Evolutionary conservation across 2,113 vertebrate genomes (phyloP).

Genomic region (Dasyornis broadbenti): DNA sequence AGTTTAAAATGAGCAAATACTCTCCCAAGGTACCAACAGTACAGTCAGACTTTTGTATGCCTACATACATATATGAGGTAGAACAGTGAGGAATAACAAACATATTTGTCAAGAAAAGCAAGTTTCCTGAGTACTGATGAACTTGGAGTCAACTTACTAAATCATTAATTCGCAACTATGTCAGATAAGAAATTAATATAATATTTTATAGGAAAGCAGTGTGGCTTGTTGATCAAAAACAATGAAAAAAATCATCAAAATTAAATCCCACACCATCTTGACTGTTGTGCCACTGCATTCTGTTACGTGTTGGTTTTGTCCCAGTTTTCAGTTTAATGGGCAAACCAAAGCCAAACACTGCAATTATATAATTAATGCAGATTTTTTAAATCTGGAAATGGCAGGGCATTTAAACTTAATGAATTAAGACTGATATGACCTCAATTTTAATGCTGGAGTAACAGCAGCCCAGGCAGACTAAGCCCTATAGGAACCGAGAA

Average conservation of each 20-base stretch:
- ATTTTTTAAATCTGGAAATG: not conserved
- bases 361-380: not conserved
- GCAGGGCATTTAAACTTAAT: not conserved
- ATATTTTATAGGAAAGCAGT: not conserved
- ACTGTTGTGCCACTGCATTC: not conserved
- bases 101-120: not conserved
- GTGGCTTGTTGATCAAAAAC: not conserved
- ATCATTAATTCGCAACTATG: not conserved
- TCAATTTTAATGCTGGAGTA: not conserved
- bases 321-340: not conserved
- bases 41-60: not conserved
- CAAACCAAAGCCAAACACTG: not conserved
- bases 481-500: not conserved
- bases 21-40: not conserved
- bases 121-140: not conserved
- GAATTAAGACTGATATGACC: not conserved
- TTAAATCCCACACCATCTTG: not conserved
- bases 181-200: not conserved
- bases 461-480: not conserved
- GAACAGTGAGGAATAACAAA: not conserved
- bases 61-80: accelerated
- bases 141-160: not conserved
- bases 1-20: not conserved
- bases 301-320: not conserved
- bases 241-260: not conserved